A percentile compares a stretch with the other conserved stretches of the same genome.
Conservation (phyloP, 30 jellyfish, hydroid and myxozoan genomes). For the Cassiopea andromeda region DNA sequence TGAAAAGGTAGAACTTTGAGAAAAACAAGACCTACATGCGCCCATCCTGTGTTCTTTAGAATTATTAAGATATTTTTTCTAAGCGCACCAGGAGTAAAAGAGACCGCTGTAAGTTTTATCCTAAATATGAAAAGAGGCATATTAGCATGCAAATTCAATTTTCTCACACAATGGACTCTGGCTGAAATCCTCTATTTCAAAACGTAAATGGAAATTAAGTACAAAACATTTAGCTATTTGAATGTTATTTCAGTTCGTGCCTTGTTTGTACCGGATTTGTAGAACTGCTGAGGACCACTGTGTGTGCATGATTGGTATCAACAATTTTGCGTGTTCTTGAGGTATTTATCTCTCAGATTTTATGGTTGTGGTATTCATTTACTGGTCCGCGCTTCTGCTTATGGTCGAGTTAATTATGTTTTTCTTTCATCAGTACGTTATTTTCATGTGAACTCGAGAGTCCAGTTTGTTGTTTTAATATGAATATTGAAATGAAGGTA, state of each 20-base stretch:
- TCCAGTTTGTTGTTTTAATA: too few species aligned
- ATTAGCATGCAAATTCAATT: slow-evolving; percentile 58
- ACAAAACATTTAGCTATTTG: slow-evolving; percentile 15
- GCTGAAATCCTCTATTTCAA: slow-evolving; percentile 34
- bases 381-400: neutral
- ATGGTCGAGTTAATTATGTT: neutral
- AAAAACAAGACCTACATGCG: slow-evolving; percentile 27
- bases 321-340: neutral
- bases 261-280: slow-evolving; percentile 1
- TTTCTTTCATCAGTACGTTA: neutral
- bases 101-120: slow-evolving; percentile 55
- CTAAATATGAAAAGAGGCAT: slow-evolving; percentile 31
- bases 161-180: slow-evolving; percentile 25
- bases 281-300: neutral
- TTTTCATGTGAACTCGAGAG: neutral
- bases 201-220: slow-evolving; percentile 61
- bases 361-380: too few species aligned
- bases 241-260: neutral
- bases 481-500: too few species aligned
- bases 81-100: slow-evolving; percentile 54
- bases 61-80: slow-evolving; percentile 11
- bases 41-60: slow-evolving; percentile 28
- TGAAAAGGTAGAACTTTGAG: slow-evolving; percentile 1
- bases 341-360: neutral
- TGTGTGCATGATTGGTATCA: neutral